Evolutionary conservation across 2,797 vertebrate genomes (phyloP), one percentile per base, ranked within the genome.

Genomic region (Xenops minutus): DNA sequence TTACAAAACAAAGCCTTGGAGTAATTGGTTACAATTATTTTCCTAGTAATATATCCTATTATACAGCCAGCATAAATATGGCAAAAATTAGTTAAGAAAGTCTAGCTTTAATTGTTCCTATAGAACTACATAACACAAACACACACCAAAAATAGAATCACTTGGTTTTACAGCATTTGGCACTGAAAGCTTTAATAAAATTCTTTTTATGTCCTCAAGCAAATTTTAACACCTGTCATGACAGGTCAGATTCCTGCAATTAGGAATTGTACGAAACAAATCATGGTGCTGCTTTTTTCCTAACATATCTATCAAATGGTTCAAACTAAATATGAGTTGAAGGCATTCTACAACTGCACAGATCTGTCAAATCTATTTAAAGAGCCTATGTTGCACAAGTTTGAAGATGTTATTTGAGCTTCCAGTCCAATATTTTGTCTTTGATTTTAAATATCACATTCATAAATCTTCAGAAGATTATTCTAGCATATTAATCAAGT

Each of bases 261-360:
- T 89, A 92, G 88, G 96, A 96, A 94, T 74, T 17, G 19, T 24
- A 92, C 67, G 85, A 92, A 93, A 89, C 46, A 96, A 95, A 84
- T 95, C 69, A 92, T 29, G 62, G 58, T 86, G 64, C 75, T 93
- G 69, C 0, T 81, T 96, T 95, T 68, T 73, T 32, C 76, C 83
- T 37, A 88, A 85, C 52, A 17, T 64, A 94, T 89, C 95, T 93
- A 96, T 94, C 94, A 97, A 95, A 84, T 51, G 81, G 82, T 92
- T 95, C 93, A 92, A 94, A 87, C 84, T 84, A 97, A 96, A 96
- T 94, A 92, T 83, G 92, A 97, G 88, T 66, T 97, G 96, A 97
- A 97, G 96, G 97, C 75, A 95, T 97, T 92, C 80, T 92, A 49
- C 75, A 92, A 95, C 78, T 90, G 75, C 94, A 94, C 86, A 77